phyloP scores from a whole-genome alignment of 2,888 invertebrate species.

The Petrolisthes cinctipes region DNA sequence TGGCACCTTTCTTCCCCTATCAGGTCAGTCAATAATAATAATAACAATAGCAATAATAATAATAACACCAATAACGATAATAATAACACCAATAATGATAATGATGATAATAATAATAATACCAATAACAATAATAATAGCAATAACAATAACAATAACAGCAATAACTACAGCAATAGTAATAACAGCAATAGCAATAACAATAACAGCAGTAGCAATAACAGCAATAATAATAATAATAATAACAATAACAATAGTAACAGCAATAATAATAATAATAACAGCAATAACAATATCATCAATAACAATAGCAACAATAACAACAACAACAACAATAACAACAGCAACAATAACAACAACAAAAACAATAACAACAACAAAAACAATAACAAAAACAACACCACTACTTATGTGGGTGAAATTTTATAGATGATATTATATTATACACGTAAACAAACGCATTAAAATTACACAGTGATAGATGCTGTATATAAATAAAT shows the following conservation, averaged over 20 bases:
- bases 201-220: not conserved
- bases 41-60: not conserved
- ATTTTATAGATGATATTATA: too few species aligned
- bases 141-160: not conserved
- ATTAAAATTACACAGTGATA: too few species aligned
- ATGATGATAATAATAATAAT: conserved; percentile 5
- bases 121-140: not conserved
- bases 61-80: not conserved
- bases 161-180: not conserved
- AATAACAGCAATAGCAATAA: not conserved
- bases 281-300: not conserved
- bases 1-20: not conserved
- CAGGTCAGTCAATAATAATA: not conserved
- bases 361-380: too few species aligned
- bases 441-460: too few species aligned
- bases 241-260: too few species aligned
- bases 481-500: too few species aligned
- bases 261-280: not conserved
- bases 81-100: not conserved
- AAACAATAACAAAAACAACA: too few species aligned
- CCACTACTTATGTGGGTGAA: too few species aligned
- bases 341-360: too few species aligned
- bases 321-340: not conserved
- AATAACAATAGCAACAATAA: not conserved
- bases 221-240: too few species aligned